Evolutionary conservation across 2,797 vertebrate species (phyloP), one percentile per base, ranked within the genome.

Genomic region (Falco berigora): DNA sequence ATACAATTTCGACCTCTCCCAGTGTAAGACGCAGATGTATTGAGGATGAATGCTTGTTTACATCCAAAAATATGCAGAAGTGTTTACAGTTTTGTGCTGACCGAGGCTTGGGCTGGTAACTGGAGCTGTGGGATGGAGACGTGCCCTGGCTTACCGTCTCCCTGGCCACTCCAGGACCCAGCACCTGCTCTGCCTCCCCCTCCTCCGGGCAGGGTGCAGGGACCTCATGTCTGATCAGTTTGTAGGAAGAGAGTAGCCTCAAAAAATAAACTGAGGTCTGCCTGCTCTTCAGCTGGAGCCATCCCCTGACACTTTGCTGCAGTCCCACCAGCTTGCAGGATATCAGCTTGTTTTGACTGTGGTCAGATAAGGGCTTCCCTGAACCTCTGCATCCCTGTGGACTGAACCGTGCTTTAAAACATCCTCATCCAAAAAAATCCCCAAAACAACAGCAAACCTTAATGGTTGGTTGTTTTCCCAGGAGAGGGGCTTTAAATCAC

Each of bases 131-230:
- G 74, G 85, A 27, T 73, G 56, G 50, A 75, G 73, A 38, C 56
- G 58, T 40, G 40, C 17, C 75, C 53, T 76, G 42, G 19, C 14
- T 76, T 86, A 68, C 49, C 15, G 5, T 42, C 24, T 72, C 24
- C 34, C 36, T 76, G 77, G 56, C 42, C 1, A 2, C 28, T n/a
- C 5, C 0, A 4, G 81, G 68, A 68, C 46, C 17, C 61, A 10
- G 69, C 21, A 38, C 4, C 30, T 1, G 0, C 53, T 64, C 7
- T 66, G 50, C 32, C 22, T 56, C 7, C 62, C 32, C 6, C 34
- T 66, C 9, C 8, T n/a, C 30, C 2, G 0, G 2, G 36, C 34
- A 61, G 61, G 74, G 46, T 0, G 1, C 49, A 24, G 46, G 40
- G 32, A 38, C 10, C 67, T 28, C 59, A 36, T n/a, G 58, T 53